Conservation (phyloP, 2,797 vertebrate genomes). For the Brotula barbata region DNA sequence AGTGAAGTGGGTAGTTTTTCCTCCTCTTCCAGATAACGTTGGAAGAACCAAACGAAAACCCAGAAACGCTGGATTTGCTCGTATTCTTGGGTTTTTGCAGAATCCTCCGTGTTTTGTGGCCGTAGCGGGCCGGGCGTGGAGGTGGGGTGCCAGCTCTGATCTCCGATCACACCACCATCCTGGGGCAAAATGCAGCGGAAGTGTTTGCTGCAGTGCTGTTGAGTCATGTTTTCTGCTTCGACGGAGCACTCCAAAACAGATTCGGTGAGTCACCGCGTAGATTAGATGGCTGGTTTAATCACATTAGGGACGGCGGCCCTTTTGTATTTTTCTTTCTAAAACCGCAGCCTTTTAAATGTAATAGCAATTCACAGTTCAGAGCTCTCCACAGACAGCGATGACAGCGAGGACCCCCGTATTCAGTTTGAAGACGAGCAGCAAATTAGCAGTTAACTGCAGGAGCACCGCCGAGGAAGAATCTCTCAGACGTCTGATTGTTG, state of each 20-base stretch:
- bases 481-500: slow-evolving; percentile 21
- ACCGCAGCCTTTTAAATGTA: slow-evolving; percentile 36
- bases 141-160: slow-evolving; percentile 20
- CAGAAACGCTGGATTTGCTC: too few species aligned
- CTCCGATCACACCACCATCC: slow-evolving; percentile 12
- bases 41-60: too few species aligned
- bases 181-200: slow-evolving; percentile 23
- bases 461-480: slow-evolving; percentile 14
- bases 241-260: slow-evolving; percentile 17
- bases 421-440: slow-evolving; percentile 40
- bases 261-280: slow-evolving; percentile 44
- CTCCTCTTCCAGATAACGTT: too few species aligned
- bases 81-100: too few species aligned
- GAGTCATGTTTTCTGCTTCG: slow-evolving; percentile 22
- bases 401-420: slow-evolving; percentile 49
- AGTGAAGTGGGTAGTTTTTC: too few species aligned
- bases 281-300: slow-evolving; percentile 44
- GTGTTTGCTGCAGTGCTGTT: slow-evolving; percentile 30
- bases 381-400: slow-evolving; percentile 15
- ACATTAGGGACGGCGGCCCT: slow-evolving; percentile 14
- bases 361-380: slow-evolving; percentile 21
- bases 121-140: background rate
- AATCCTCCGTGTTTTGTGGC: too few species aligned
- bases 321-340: slow-evolving; percentile 20
- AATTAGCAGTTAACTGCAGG: slow-evolving; percentile 41